Conservation (phyloP, 2,888 invertebrate genomes). For the Plagodis pulveraria region DNA sequence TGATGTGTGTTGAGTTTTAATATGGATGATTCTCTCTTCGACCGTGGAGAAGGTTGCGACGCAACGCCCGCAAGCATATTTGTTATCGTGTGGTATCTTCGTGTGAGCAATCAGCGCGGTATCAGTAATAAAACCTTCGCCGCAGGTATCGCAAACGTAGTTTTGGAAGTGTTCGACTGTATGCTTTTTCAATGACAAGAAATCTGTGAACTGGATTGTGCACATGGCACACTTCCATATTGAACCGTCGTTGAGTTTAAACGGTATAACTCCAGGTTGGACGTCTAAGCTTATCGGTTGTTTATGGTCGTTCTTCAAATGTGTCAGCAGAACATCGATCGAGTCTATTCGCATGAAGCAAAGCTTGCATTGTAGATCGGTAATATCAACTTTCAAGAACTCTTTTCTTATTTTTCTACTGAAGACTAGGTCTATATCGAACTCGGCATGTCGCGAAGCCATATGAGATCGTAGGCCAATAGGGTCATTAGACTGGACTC, state of each 20-base stretch:
- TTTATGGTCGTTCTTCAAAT: slow-evolving; percentile 75
- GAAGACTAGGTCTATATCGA: slow-evolving; percentile 71
- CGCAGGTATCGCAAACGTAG: slow-evolving; percentile 78
- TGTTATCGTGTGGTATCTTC: slow-evolving; percentile 74
- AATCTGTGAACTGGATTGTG: slow-evolving; percentile 70
- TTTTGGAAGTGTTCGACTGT: slow-evolving; percentile 76
- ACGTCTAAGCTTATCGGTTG: slow-evolving; percentile 74
- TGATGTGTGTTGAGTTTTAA: slow-evolving; percentile 73
- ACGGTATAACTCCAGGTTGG: slow-evolving; percentile 75
- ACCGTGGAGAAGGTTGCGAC: slow-evolving; percentile 72
- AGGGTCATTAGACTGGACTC: slow-evolving; percentile 76
- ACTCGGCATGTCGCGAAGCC: slow-evolving; percentile 72
- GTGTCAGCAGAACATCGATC: slow-evolving; percentile 66
- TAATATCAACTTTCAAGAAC: slow-evolving; percentile 75
- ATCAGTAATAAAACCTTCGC: slow-evolving; percentile 77
- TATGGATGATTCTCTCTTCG: slow-evolving; percentile 71
- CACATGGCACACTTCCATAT: slow-evolving; percentile 77
- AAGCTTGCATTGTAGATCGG: slow-evolving; percentile 75
- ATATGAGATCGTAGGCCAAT: slow-evolving; percentile 73
- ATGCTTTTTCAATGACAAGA: slow-evolving; percentile 71
- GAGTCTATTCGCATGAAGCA: slow-evolving; percentile 71
- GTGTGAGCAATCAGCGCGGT: slow-evolving; percentile 70
- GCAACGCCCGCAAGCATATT: slow-evolving; percentile 74
- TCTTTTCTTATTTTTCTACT: slow-evolving; percentile 74
- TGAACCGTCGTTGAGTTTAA: slow-evolving; percentile 72